Percentiles rank a stretch among this genome's conserved stretches.
phyloP scores from a whole-genome alignment of 2,888 invertebrate genomes.

The Leptarthrus brevirostris region DNA sequence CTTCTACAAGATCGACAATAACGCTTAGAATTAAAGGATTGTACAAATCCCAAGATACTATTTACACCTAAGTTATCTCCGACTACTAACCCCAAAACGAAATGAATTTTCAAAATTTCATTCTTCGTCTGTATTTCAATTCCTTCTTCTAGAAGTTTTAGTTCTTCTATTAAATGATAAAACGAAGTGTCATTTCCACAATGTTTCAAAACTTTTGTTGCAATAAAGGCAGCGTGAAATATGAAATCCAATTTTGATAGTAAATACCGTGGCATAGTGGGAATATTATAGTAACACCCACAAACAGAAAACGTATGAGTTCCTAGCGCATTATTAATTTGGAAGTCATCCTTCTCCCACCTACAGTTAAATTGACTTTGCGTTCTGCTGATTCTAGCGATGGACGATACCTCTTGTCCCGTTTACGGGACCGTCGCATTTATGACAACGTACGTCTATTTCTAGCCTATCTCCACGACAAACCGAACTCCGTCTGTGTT shows the following conservation, averaged over 20 bases:
- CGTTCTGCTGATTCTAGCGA: too few species aligned
- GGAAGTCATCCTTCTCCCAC: constrained; percentile 53
- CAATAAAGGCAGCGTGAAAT: too few species aligned
- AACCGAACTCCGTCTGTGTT: too few species aligned
- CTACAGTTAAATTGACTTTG: too few species aligned
- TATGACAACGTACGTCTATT: too few species aligned
- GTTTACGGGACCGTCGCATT: too few species aligned
- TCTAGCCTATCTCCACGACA: too few species aligned
- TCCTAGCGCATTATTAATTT: constrained; percentile 53
- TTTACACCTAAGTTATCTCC: constrained; percentile 54
- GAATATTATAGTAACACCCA: constrained; percentile 39
- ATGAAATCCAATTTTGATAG: too few species aligned
- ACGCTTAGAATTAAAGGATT: constrained; percentile 55
- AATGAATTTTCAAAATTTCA: constrained; percentile 4
- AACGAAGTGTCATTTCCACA: constrained; percentile 51
- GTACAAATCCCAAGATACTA: constrained; percentile 53
- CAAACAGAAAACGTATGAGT: constrained; percentile 46
- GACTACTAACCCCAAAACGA: not conserved
- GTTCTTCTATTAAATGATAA: constrained; percentile 49
- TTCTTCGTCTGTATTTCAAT: not conserved
- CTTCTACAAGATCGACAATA: constrained; percentile 55
- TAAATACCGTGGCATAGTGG: too few species aligned
- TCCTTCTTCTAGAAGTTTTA: constrained; percentile 49
- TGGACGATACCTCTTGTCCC: too few species aligned
- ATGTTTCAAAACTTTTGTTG: too few species aligned